Evolutionary conservation across 2,797 vertebrate species (phyloP), one percentile per base, ranked within the genome.

Genomic region (Ciconia nigra): DNA sequence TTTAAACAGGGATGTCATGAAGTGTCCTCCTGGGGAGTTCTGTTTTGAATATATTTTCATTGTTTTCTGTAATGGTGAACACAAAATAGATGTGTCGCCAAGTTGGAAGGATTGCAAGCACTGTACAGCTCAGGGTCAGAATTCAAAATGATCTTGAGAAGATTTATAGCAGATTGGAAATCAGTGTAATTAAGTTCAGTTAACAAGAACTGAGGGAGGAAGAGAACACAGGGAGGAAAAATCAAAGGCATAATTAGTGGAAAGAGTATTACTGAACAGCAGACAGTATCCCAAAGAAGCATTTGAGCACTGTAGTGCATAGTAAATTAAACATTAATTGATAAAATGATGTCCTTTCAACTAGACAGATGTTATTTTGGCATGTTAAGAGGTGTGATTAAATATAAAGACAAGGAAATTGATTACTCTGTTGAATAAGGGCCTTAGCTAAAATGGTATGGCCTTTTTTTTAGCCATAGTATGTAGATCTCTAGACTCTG

Each of bases 401-500:
- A 70, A 42, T 62, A 62, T 4, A 31, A 90, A 61, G 41, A 33
- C 5, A n/a, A 55, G 31, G 12, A 15, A 87, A 59, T 20, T 33
- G 51, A 41, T 79, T 66, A 2, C 10, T 72, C 22, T 62, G 17
- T 28, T 55, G 41, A 46, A 14, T 55, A 70, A 73, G 8, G 5
- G 24, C 21, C 33, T 87, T 65, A n/a, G 41, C 8, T 81, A 7
- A 71, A 84, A n/a, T 55, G 8, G 6, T 44, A 24, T 52, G 37
- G 11, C n/a, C 52, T 0, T 13, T 42, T 85, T 78, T 55, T 62
- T 13, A 59, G n/a, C 13, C 5, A 0, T 15, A 46, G 8, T n/a
- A 13, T 14, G 8, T 73, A 28, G 15, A 31, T 58, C 17, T 42
- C 8, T 59, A 52, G 49, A 26, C 21, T 59, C 13, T 78, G n/a